Base-by-base conservation (phyloP, 2,797 vertebrate species). In the Synanceia verrucosa region DNA sequence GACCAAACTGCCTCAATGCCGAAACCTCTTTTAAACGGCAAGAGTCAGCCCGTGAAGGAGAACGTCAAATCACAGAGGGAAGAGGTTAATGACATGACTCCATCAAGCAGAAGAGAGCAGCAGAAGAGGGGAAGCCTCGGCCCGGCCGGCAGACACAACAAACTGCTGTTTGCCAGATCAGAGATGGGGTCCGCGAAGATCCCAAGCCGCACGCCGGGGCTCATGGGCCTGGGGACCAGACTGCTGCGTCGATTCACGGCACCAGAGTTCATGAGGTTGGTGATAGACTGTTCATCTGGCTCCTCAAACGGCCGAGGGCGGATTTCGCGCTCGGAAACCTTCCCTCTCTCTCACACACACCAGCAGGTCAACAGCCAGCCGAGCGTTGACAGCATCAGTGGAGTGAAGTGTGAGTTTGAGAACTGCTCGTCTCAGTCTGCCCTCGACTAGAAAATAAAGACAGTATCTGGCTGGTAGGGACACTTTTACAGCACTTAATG, bases 321-420 rank as follows among this genome's bases (percentile, higher is more conserved):
- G 55, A 95, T 95, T 64, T 92, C 91, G 47, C 92, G 94, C 50
- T 95, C 95, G 0, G 94, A 94, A 71, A 95, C 94, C 44, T 95
- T 94, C 78, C 95, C 94, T 0, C 70, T 94, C 28, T 92, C 95
- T 0, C 80, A 92, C 79, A 85, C 91, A 5, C 94, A 94, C 33
- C 91, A 92, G 82, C 87, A 89, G 67, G 92, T 95, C 36, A 91
- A 95, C 87, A 94, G 92, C 74, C 94, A 95, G 86, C 94, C 90
- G 0, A 95, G 94, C 4, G 83, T 94, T 1, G 94, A 94, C 89
- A 94, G 93, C 81, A 94, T 95, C 89, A 95, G 94, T 0, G 94
- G 87, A 19, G 94, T 95, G 26, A 93, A 89, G 78, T 95, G 94
- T 59, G 94, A 95, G 84, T 95, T 95, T 72, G 94, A 95, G 65